Percentiles rank a stretch among this genome's conserved stretches.
Evolutionary conservation across 2,113 vertebrate genomes (phyloP).

Genomic region (Taurulus bubalis): DNA sequence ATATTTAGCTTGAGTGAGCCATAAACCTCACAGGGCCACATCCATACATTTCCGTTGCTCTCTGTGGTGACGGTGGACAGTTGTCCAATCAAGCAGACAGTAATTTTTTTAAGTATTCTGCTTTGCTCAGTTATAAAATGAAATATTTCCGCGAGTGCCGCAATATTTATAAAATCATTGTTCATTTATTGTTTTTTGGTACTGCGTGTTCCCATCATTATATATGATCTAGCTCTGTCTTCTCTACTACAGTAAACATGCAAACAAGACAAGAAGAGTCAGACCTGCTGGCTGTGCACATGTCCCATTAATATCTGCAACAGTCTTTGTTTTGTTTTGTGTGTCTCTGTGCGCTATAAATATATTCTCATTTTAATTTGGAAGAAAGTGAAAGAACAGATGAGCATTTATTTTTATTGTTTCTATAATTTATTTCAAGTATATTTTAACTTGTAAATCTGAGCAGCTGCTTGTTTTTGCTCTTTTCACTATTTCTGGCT

Average conservation of each 20-base stretch:
- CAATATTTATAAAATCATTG: not conserved
- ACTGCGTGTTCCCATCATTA: not conserved
- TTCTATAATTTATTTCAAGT: not conserved
- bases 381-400: not conserved
- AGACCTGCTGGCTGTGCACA: not conserved
- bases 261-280: not conserved
- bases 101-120: not conserved
- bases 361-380: not conserved
- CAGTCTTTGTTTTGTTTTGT: not conserved
- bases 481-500: not conserved
- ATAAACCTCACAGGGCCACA: slow-evolving; percentile 2
- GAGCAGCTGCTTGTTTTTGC: not conserved
- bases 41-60: not conserved
- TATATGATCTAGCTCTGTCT: too few species aligned
- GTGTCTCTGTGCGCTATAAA: not conserved
- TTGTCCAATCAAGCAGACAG: not conserved
- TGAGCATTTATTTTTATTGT: not conserved
- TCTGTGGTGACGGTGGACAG: not conserved
- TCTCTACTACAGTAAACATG: not conserved
- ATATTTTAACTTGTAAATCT: not conserved
- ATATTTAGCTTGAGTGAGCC: slow-evolving; percentile 4
- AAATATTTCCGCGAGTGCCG: not conserved
- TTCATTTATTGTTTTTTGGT: not conserved
- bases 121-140: not conserved
- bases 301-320: not conserved